Evolutionary conservation across 1,140 invertebrate genomes (phyloP).

Genomic region (Formica selysi): DNA sequence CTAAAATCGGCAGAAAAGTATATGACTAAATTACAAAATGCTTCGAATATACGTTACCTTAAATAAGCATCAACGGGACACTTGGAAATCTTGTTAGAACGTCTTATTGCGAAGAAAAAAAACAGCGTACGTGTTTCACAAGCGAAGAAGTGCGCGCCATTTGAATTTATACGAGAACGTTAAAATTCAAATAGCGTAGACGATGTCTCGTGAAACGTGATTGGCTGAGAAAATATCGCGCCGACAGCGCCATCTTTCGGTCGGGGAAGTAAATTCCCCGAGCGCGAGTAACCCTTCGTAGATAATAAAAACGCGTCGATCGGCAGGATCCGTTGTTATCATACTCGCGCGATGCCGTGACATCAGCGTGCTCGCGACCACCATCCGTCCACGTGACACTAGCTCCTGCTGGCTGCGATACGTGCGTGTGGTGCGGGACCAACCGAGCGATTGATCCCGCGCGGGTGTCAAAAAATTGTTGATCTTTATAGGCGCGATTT

Average conservation of each 20-base stretch:
- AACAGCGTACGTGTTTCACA: background rate
- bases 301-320: no score
- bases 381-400: conserved; percentile 71
- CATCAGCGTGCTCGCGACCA: conserved; percentile 5
- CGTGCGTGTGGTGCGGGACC: conserved; percentile 62
- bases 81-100: background rate
- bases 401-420: conserved; percentile 61
- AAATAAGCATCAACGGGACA: background rate
- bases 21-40: background rate
- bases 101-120: background rate
- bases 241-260: no score
- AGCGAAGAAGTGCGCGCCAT: background rate
- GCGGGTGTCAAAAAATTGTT: conserved; percentile 55
- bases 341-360: conserved; percentile 9
- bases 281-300: no score
- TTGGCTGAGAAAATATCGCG: background rate
- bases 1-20: background rate
- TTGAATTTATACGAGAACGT: background rate
- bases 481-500: conserved; percentile 40
- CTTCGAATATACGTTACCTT: conserved; percentile 6
- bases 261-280: background rate
- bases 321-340: background rate
- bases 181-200: background rate
- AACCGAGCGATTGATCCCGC: conserved; percentile 58
- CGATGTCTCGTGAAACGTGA: background rate